Percentiles rank a stretch among this genome's conserved stretches.
These are phyloP conservation scores for Callyntrura guangdongensis DNA, from an alignment of 2,888 invertebrate species.

Conservation along the genomic window DNA sequence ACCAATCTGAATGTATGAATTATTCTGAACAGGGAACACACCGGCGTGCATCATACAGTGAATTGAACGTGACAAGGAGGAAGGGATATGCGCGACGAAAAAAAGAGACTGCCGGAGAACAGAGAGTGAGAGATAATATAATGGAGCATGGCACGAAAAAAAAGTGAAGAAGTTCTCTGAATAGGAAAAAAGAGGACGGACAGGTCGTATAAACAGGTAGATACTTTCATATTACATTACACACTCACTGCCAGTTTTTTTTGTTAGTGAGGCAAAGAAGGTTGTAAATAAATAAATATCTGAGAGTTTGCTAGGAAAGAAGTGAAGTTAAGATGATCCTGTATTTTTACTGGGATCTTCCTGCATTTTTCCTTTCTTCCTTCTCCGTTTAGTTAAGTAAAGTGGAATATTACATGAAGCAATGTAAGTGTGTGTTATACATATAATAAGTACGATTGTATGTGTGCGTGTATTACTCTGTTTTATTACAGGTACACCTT, in stretches of 20 bases:
- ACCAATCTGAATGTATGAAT: no score
- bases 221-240: no score
- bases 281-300: constrained; percentile 72
- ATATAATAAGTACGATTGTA: background rate
- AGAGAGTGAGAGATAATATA: background rate
- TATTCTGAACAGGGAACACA: no score
- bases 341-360: constrained; percentile 27
- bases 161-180: constrained; percentile 24
- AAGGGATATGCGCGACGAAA: background rate
- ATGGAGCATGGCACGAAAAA: background rate
- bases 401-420: constrained; percentile 23
- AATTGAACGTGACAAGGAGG: no score
- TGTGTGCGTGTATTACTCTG: background rate
- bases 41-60: no score
- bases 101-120: background rate
- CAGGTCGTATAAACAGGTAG: constrained; percentile 51
- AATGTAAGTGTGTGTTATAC: background rate
- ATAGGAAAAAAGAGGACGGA: constrained; percentile 20
- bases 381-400: constrained; percentile 5
- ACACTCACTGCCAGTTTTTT: constrained; percentile 12
- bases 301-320: constrained; percentile 32
- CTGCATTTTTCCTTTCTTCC: background rate
- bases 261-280: constrained; percentile 6
- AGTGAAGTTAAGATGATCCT: background rate
- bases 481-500: constrained; percentile 24